These are phyloP conservation scores for Melanchra persicariae DNA, from an alignment of 2,888 invertebrate species.

Conservation along the genomic window DNA sequence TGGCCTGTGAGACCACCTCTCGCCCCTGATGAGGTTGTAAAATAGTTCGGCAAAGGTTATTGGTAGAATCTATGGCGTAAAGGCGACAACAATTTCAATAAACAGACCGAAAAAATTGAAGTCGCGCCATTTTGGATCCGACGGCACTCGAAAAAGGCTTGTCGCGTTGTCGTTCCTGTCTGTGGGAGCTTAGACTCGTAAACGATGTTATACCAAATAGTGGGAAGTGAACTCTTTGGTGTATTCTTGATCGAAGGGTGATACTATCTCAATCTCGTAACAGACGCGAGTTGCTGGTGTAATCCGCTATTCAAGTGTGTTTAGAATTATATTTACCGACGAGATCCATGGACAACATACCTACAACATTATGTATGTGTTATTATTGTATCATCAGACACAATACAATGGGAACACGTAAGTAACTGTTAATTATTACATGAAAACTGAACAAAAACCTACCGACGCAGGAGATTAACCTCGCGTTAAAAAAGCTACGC, in stretches of 20 bases:
- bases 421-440: conserved; percentile 44
- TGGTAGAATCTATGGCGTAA: not conserved
- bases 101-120: no score
- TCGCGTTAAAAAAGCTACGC: conserved; percentile 62
- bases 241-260: no score
- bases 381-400: not conserved
- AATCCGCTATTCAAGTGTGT: conserved; percentile 26
- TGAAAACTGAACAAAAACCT: conserved; percentile 56
- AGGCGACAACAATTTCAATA: no score
- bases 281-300: conserved; percentile 16
- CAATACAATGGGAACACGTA: conserved; percentile 50
- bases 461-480: conserved; percentile 58
- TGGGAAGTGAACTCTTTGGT: not conserved
- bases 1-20: conserved; percentile 10
- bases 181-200: not conserved
- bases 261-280: conserved; percentile 1
- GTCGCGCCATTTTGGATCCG: no score
- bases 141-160: no score
- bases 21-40: conserved; percentile 8
- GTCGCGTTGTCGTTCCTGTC: not conserved
- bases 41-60: not conserved
- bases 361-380: not conserved
- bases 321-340: conserved; percentile 13
- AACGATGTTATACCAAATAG: not conserved
- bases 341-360: conserved; percentile 14